Base-by-base conservation (phyloP, 2,888 invertebrate genomes). In the Blastobasis lacticolella region DNA sequence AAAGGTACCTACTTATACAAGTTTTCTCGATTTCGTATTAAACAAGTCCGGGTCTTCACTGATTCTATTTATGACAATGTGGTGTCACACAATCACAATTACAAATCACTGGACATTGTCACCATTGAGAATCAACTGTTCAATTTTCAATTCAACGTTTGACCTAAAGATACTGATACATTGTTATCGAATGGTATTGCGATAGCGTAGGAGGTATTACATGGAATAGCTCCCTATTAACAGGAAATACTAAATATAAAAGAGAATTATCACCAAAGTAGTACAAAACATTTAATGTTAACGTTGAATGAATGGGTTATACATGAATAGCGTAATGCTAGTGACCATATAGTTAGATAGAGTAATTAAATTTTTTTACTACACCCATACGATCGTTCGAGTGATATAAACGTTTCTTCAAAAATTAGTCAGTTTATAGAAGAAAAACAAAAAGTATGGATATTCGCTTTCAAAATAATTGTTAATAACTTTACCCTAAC, bases 1-100 rank as follows among this genome's bases (percentile, higher is more conserved):
- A 86, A 86, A 86, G 86, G 87, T 87, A 81, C 61, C 57, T 42
- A 42, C 50, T 47, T 55, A 56, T 62, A 54, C 49, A 58, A 51
- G 57, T 63, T 55, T 54, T 49, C 51, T 63, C 56, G 59, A 5
- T 10, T 52, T 36, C 49, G 50, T 49, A 51, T 44, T 48, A 38
- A 2, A 46, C 48, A 51, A 53, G 53, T 49, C 23, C 6, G 41
- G 10, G 49, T 49, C 45, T 38, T 23, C 41, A 10, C 36, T 48
- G 46, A 40, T 40, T 38, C 43, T 9, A 44, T 36, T 10, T 52
- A 23, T 23, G 23, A 23, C 23, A 23, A 23, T 49, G 47, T 53
- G 44, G 46, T 23, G 36, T 45, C 48, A 6, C 5, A 10, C 36
- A n/a, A 53, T 53, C 48, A 48, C 38, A 53, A 50, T 48, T 50